Evolutionary conservation across 1,140 invertebrate species (phyloP).

Genomic region (Papilio polyxenes): DNA sequence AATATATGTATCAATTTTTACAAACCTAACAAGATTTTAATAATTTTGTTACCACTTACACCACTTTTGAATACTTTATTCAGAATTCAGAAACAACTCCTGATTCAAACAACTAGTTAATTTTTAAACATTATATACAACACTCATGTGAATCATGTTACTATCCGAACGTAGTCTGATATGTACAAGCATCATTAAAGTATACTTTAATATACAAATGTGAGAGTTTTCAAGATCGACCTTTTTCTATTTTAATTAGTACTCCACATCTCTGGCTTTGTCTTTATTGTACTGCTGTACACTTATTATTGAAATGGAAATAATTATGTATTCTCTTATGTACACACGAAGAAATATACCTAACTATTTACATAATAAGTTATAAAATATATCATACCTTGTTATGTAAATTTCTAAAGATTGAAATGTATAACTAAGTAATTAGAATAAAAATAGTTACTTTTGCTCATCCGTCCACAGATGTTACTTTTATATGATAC

Average conservation of each 20-base stretch:
- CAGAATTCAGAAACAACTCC: not conserved
- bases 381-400: not conserved
- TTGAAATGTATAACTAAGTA: not conserved
- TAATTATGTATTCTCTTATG: conserved; percentile 11
- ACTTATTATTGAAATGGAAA: not conserved
- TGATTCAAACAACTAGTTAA: not conserved
- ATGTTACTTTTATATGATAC: too few species aligned
- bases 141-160: conserved; percentile 41
- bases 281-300: not conserved
- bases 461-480: too few species aligned
- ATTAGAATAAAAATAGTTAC: too few species aligned
- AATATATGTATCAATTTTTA: too few species aligned
- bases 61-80: not conserved
- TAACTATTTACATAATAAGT: not conserved
- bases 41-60: too few species aligned
- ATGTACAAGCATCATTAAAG: conserved; percentile 30
- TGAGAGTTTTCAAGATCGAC: conserved; percentile 44
- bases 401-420: not conserved
- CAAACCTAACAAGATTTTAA: too few species aligned
- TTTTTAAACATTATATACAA: not conserved
- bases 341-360: conserved; percentile 44
- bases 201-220: conserved; percentile 42
- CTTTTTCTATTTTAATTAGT: conserved; percentile 47
- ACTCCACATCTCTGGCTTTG: not conserved
- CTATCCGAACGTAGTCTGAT: not conserved